Evolutionary conservation across 30 jellyfish, hydroid and myxozoan species (phyloP), one percentile per base, ranked within the genome.

Genomic region (Mastigias papua): DNA sequence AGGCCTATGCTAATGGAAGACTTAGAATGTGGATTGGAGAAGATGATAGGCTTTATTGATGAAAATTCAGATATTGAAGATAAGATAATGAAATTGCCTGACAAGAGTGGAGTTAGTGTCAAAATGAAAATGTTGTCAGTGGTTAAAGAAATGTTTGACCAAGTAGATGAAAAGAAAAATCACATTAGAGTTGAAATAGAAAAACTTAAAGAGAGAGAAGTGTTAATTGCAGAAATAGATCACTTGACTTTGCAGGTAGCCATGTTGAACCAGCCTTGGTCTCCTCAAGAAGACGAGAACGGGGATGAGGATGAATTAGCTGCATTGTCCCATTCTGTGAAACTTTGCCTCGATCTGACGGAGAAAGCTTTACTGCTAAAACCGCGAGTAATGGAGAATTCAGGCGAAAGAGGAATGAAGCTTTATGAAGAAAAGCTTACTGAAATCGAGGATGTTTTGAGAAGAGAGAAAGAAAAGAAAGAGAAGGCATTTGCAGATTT

Each of bases 241-340:
- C 76, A 68, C 30, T 35, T 85, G 23, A 28, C 78, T 31, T 46
- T 85, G 17, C 35, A 30, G 26, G 82, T 50, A 34, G 65, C 94
- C 63, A 79, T 26, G 78, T 79, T 79, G 57, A 64, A 79, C 48
- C 62, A 79, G 71, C 73, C 81, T 54, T 57, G 32, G 83, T 72
- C 46, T 34, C 76, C 23, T 1, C 33, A 48, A 23, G 89, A 61
- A 23, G 76, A 85, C 6, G 88, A 50, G 2, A 73, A 31, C 16
- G 86, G 42, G 15, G 35, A 57, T 51, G 86, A 58, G 72, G 88
- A 73, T 8, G 28, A 34, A 35, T 26, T 30, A 1, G 42, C 51
- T 16, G 37, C 21, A 16, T 22, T 85, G 31, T 7, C 84, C 0
- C 51, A 6, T 15, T 62, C 78, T 0, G 49, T 21, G 11, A 33